Evolutionary conservation across 2,888 invertebrate genomes (phyloP).

Genomic region (Cephonodes hylas): DNA sequence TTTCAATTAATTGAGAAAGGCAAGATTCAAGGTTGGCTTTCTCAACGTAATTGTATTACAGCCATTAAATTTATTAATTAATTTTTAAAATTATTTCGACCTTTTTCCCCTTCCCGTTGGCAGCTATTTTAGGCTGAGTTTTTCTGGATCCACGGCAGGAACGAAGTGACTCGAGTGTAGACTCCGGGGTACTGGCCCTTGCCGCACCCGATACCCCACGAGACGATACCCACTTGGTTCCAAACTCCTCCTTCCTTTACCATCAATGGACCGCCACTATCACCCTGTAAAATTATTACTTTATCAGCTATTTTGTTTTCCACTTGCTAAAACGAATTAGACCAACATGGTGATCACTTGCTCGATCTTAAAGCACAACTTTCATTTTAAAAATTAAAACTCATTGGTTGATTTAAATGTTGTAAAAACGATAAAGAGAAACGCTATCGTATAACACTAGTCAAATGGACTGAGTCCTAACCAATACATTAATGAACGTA

Average conservation of each 20-base stretch:
- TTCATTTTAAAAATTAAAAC: too few relatives aligned
- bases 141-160: slow-evolving; percentile 92
- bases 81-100: background rate
- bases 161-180: slow-evolving; percentile 91
- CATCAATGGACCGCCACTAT: slow-evolving; percentile 94
- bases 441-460: too few relatives aligned
- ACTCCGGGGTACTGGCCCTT: slow-evolving; percentile 96
- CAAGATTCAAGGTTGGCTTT: slow-evolving; percentile 68
- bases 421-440: too few relatives aligned
- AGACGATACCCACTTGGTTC: slow-evolving; percentile 93
- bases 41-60: slow-evolving; percentile 67
- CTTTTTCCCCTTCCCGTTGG: background rate
- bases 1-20: slow-evolving; percentile 74
- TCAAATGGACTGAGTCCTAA: too few relatives aligned
- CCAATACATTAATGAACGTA: too few relatives aligned
- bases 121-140: slow-evolving; percentile 83
- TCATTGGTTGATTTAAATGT: too few relatives aligned
- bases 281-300: slow-evolving; percentile 82
- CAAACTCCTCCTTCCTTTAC: slow-evolving; percentile 87
- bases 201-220: slow-evolving; percentile 96
- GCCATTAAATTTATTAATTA: background rate
- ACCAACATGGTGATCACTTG: too few relatives aligned
- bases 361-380: too few relatives aligned
- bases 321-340: too few relatives aligned
- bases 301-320: background rate